Base-by-base conservation (phyloP, 2,888 invertebrate genomes). In the Protonemura montana region DNA sequence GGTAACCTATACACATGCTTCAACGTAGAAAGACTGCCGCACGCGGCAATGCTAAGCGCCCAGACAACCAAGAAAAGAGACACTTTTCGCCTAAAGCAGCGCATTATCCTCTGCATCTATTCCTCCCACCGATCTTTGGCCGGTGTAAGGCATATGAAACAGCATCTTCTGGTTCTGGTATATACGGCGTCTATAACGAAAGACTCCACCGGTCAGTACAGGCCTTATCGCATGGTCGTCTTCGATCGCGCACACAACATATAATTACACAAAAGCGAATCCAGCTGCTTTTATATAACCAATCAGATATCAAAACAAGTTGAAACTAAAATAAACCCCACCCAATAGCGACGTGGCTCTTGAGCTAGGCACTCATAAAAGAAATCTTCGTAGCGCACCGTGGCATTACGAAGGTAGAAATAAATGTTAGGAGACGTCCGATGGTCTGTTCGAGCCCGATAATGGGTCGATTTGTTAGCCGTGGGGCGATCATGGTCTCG, bases 251-350 rank as follows among this genome's bases (percentile, higher is more conserved):
- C 13, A 16, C 16, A 26, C 10, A 78, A 28, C 78, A 16, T 78
- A 28, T 78, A 78, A 78, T 78, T 78, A 78, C 78, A 28, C n/a
- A 35, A 59, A 27, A 78, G 78, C 78, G 78, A 78, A 78, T 78
- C 6, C 78, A 78, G 78, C 78, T 78, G 78, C 78, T 28, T 78
- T 78, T 78, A 59, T 35, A 35, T 78, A 78, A 78, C 78, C 78
- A 78, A 78, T 78, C 78, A 78, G 78, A 78, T 78, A 78, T 26
- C 26, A 59, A 59, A 59, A 3, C 59, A 13, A 59, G 59, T 59
- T 59, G 59, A 59, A 59, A 59, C 59, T 59, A 21, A 59, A 59
- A 59, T 26, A 78, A 78, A 78, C 78, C 78, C 78, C 78, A 78
- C 78, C 78, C 78, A 78, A 78, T 27, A 7, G 21, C 28, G 26